These are phyloP conservation scores for Plectropomus leopardus DNA, from an alignment of 2,113 vertebrate genomes.

Conservation along the genomic window DNA sequence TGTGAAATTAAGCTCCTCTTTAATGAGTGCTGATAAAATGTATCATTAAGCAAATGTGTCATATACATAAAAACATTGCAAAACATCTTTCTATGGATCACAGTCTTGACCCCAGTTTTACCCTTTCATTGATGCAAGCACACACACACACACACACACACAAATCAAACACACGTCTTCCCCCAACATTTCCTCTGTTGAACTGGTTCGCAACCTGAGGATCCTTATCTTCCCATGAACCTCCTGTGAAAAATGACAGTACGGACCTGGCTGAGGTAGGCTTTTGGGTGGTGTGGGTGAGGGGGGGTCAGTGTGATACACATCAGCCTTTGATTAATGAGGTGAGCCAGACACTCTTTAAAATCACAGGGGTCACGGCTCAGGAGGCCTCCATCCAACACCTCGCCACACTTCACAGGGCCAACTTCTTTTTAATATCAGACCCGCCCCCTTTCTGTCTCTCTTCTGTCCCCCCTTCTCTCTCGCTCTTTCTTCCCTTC, in stretches of 20 bases:
- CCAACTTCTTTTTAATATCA: slow-evolving; percentile 65
- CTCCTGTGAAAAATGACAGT: slow-evolving; percentile 74
- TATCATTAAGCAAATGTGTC: slow-evolving; percentile 16
- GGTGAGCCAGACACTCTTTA: slow-evolving; percentile 73
- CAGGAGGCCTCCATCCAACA: slow-evolving; percentile 74
- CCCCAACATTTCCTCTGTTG: slow-evolving; percentile 12
- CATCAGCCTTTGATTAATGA: slow-evolving; percentile 81
- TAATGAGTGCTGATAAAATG: slow-evolving; percentile 19
- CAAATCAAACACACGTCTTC: not conserved
- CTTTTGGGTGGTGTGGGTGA: slow-evolving; percentile 5
- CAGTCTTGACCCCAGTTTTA: not conserved
- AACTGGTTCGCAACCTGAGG: slow-evolving; percentile 47
- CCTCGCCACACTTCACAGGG: slow-evolving; percentile 74
- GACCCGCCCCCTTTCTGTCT: slow-evolving; percentile 24
- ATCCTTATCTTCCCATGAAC: slow-evolving; percentile 68
- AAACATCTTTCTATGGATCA: not conserved
- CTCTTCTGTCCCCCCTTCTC: slow-evolving; percentile 14
- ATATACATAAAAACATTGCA: not conserved
- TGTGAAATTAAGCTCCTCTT: slow-evolving; percentile 3
- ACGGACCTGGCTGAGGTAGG: slow-evolving; percentile 36
- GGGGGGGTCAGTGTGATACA: slow-evolving; percentile 60
- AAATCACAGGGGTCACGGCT: slow-evolving; percentile 76
- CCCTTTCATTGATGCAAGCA: not conserved
- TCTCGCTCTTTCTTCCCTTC: not conserved
- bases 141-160: not conserved